Base-by-base conservation (phyloP, 1,140 invertebrate genomes). In the Babylonia areolata region DNA sequence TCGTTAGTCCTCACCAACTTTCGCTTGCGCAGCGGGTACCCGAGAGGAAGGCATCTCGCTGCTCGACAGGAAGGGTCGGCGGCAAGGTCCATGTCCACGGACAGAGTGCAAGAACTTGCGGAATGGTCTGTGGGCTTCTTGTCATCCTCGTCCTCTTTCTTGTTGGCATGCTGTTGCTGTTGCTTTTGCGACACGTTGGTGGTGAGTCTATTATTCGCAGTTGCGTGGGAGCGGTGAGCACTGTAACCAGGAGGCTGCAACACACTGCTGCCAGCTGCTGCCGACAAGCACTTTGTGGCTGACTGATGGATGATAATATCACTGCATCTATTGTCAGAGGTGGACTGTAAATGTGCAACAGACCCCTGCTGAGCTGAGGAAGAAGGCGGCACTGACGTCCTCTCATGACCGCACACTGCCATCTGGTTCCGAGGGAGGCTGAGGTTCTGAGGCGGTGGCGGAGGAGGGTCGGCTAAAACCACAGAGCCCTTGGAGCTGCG, bases 21-120 rank as follows among this genome's bases (percentile, higher is more conserved):
- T 33, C 93, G 88, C 85, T 94, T 98, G 81, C 96, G 95, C 93
- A 97, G 98, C 84, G 95, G 93, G 17, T 93, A 92, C 69, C 75
- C 75, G 5, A 96, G 94, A 28, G 96, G 96, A 64, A 96, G 93
- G 71, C 96, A 96, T 73, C 96, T 81, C 33, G 93, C 93, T n/a
- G 95, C 85, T 92, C 94, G 92, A 90, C 91, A 92, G 86, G 94
- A 87, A 90, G 90, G 84, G 87, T 93, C 93, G 40, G 91, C 75
- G 51, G 90, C 81, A 51, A 84, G 81, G n/a, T 83, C 86, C 0
- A 88, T 39, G 69, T 87, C 86, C 71, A 79, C 85, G 2, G 83
- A 40, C 9, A 46, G 71, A 23, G 37, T 81, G n/a, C 71, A 82
- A 23, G 28, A 78, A 33, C 81, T 82, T 35, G 64, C 84, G 64